Evolutionary conservation across 2,888 invertebrate species (phyloP).

Genomic region (Pristionchus exspectatus): DNA sequence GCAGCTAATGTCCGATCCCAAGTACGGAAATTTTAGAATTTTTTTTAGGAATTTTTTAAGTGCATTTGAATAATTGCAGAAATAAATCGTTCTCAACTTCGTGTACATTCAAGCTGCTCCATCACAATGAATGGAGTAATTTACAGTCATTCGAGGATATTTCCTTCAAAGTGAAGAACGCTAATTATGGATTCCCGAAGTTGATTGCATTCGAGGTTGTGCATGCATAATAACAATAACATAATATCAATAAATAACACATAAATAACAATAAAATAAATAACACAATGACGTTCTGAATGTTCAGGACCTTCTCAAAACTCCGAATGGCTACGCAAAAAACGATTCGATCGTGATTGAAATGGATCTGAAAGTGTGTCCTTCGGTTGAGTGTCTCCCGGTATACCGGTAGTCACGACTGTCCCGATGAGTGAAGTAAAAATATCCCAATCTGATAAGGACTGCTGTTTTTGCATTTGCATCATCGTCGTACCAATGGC

Average conservation of each 20-base stretch:
- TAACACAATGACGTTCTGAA: not conserved
- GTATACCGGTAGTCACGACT: not conserved
- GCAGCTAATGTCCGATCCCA: not conserved
- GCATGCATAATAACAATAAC: not conserved
- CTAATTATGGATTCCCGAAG: not conserved
- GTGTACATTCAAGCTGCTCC: not conserved
- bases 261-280: too few relatives aligned
- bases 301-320: not conserved
- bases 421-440: not conserved
- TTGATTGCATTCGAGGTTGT: not conserved
- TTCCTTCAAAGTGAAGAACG: not conserved
- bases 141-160: not conserved
- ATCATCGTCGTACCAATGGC: not conserved
- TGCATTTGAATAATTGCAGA: not conserved
- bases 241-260: too few relatives aligned
- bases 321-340: not conserved
- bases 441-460: not conserved
- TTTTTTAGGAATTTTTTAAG: not conserved
- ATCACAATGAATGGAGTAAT: not conserved
- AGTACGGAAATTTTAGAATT: not conserved
- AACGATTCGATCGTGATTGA: not conserved
- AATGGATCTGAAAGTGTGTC: not conserved
- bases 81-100: not conserved
- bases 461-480: not conserved
- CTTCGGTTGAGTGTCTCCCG: not conserved